phyloP scores from a whole-genome alignment of 2,113 vertebrate genomes.

The Rhombomys opimus region DNA sequence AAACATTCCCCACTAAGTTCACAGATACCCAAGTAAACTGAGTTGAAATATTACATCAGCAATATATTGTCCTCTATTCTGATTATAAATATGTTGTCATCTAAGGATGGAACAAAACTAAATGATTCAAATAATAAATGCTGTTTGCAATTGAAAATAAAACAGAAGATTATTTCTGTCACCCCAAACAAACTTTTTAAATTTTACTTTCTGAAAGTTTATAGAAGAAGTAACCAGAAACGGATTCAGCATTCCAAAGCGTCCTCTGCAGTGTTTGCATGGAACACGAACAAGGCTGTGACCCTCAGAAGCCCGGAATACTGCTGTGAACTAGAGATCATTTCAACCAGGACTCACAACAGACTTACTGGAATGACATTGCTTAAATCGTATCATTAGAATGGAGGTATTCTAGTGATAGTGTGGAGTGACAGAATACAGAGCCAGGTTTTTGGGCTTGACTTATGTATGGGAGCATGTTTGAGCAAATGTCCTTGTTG shows the following conservation, averaged over 20 bases:
- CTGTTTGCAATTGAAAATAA: too few species aligned
- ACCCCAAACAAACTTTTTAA: too few species aligned
- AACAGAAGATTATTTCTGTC: too few species aligned
- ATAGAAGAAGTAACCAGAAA: neutral
- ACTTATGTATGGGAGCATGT: neutral
- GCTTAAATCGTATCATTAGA: neutral
- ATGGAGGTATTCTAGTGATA: neutral
- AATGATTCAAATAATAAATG: too few species aligned
- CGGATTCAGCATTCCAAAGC: neutral
- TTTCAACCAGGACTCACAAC: neutral
- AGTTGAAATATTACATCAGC: too few species aligned
- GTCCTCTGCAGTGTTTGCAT: accelerated
- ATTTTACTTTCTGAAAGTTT: neutral
- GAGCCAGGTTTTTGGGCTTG: neutral
- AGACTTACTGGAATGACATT: accelerated
- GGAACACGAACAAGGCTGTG: accelerated
- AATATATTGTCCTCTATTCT: too few species aligned
- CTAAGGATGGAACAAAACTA: too few species aligned
- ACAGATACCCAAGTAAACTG: too few species aligned
- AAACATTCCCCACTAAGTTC: too few species aligned
- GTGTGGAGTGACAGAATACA: neutral
- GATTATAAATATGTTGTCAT: too few species aligned
- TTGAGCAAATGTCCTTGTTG: neutral
- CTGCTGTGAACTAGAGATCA: neutral
- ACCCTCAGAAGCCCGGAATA: neutral